phyloP scores from a whole-genome alignment of 35 echinoderm and acorn worm species.

The Eucidaris tribuloides region DNA sequence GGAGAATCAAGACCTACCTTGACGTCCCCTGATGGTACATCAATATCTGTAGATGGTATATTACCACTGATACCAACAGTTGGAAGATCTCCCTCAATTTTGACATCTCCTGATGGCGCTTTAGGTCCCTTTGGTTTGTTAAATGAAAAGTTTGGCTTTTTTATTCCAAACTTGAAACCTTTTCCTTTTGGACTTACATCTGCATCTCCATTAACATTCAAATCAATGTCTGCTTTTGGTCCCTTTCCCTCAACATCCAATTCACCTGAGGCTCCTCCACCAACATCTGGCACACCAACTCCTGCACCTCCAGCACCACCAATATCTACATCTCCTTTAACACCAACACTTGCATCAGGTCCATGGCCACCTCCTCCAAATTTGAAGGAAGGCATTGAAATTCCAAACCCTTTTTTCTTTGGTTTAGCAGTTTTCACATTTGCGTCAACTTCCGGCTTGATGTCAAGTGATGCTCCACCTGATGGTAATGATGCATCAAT shows the following conservation, averaged over 20 bases:
- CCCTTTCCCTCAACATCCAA: conserved; percentile 37
- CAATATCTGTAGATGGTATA: not conserved
- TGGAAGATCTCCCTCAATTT: not conserved
- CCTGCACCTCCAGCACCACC: conserved; percentile 52
- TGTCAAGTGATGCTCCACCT: conserved; percentile 26
- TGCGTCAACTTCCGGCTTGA: conserved; percentile 19
- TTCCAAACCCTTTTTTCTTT: conserved; percentile 31
- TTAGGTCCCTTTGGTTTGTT: not conserved
- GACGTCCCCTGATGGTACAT: conserved; percentile 6
- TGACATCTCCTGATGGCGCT: conserved; percentile 4
- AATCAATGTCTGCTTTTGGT: conserved; percentile 29
- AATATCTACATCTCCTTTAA: conserved; percentile 28
- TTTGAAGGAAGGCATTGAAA: conserved; percentile 27
- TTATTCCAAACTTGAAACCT: not conserved
- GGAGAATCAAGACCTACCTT: conserved; percentile 11
- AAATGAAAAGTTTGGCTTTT: conserved; percentile 11
- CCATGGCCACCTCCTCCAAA: conserved; percentile 67
- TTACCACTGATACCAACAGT: not conserved
- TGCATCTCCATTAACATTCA: conserved; percentile 13
- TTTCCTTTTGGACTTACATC: not conserved
- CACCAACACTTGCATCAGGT: conserved; percentile 57
- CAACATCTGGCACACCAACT: conserved; percentile 51
- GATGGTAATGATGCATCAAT: conserved; percentile 27
- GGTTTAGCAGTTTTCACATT: not conserved
- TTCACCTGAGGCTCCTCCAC: conserved; percentile 14